Percentiles rank a stretch among this genome's conserved stretches.
phyloP scores from a whole-genome alignment of 1,140 invertebrate species.

The Musca domestica region DNA sequence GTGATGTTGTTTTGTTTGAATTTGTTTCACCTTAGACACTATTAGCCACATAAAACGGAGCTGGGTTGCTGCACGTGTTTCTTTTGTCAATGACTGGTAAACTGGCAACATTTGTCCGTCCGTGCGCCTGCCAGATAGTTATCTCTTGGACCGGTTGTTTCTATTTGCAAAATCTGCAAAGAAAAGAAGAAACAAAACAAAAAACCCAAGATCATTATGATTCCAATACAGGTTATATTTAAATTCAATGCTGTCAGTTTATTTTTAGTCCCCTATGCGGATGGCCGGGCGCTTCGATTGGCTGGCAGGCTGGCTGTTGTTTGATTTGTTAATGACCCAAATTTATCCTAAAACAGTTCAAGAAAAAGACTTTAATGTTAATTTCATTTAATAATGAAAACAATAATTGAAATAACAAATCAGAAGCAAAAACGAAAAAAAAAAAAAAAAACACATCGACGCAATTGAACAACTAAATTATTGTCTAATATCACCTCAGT shows the following conservation, averaged over 20 bases:
- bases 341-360: slow-evolving; percentile 5
- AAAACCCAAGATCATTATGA: background rate
- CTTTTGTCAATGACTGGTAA: background rate
- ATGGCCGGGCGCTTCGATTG: no score
- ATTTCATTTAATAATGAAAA: background rate
- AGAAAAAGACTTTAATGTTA: slow-evolving; percentile 16
- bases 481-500: no score
- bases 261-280: no score
- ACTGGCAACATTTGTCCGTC: no score
- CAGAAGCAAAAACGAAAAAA: no score
- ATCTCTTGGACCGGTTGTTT: background rate
- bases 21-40: no score
- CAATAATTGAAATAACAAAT: background rate
- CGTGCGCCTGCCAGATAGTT: background rate
- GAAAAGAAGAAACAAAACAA: background rate
- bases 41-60: background rate
- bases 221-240: background rate
- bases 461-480: no score
- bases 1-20: no score
- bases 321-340: slow-evolving; percentile 22
- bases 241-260: no score
- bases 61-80: slow-evolving; percentile 10
- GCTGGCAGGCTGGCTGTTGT: background rate
- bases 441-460: no score
- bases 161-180: background rate